Evolutionary conservation across 1,140 invertebrate genomes (phyloP).

Genomic region (Lepidurus couesii): DNA sequence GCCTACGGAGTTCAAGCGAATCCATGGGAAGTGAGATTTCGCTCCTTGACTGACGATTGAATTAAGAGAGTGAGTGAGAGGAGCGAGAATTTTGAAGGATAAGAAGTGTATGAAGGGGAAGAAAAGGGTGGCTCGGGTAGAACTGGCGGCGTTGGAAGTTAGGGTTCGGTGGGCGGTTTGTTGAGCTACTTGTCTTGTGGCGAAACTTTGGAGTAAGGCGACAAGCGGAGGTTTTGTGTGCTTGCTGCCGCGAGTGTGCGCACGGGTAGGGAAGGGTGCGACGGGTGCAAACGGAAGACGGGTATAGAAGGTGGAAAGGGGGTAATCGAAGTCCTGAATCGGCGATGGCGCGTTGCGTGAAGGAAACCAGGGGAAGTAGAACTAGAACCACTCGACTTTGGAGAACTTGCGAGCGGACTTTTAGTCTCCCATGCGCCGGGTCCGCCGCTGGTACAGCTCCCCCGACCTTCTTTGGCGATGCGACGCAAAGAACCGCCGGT

Average conservation of each 20-base stretch:
- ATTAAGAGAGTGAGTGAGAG: not conserved
- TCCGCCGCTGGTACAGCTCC: not conserved
- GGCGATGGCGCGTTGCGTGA: not conserved
- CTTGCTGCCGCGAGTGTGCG: not conserved
- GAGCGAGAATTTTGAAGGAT: not conserved
- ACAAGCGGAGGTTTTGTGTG: not conserved
- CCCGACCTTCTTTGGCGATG: not conserved
- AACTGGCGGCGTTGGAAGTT: not conserved
- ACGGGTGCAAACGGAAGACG: not conserved
- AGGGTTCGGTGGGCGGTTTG: not conserved
- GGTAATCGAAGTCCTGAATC: conserved; percentile 18
- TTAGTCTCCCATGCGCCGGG: not conserved
- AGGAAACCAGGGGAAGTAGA: not conserved
- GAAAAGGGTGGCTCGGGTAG: not conserved
- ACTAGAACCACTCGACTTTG: not conserved
- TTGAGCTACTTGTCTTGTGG: conserved; percentile 18
- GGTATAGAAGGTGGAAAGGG: not conserved
- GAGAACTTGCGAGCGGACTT: not conserved
- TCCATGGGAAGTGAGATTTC: not conserved
- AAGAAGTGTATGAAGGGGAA: not conserved
- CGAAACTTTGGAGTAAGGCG: conserved; percentile 6
- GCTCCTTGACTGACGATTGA: not conserved
- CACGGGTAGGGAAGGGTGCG: not conserved
- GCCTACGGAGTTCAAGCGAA: not conserved
- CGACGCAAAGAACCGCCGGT: not conserved